Evolutionary conservation across 1,140 invertebrate genomes (phyloP).

Genomic region (Drosophila pectinifera): DNA sequence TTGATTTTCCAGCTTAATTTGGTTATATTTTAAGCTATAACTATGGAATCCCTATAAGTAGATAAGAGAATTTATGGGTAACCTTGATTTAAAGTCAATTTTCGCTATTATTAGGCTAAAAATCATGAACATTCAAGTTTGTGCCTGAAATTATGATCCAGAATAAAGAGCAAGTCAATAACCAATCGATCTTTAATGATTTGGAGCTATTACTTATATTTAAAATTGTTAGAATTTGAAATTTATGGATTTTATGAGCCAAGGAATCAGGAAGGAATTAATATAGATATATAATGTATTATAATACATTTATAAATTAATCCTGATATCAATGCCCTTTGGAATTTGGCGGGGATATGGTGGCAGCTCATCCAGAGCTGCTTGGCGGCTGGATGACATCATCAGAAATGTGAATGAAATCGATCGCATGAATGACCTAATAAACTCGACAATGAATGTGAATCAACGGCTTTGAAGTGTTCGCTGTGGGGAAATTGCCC

Average conservation of each 20-base stretch:
- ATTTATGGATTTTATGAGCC: slow-evolving; percentile 15
- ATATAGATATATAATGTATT: no score
- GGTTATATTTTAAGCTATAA: no score
- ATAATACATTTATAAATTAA: background rate
- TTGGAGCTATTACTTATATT: background rate
- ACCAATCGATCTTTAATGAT: background rate
- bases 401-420: slow-evolving; percentile 68
- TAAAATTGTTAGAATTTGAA: slow-evolving; percentile 3
- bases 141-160: background rate
- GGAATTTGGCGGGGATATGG: slow-evolving; percentile 4
- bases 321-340: background rate
- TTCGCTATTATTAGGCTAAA: no score
- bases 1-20: background rate
- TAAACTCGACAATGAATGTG: slow-evolving; percentile 67
- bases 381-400: slow-evolving; percentile 69
- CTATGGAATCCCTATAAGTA: no score
- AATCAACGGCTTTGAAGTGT: slow-evolving; percentile 53
- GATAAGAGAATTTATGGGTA: background rate
- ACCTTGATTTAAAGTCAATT: background rate
- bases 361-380: slow-evolving; percentile 1
- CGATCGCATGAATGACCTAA: slow-evolving; percentile 82
- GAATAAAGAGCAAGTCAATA: background rate
- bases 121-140: no score
- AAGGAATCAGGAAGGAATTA: no score
- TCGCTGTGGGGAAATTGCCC: slow-evolving; percentile 35